Conservation (phyloP, 2,888 invertebrate species). For the Drosophila peninsularis region DNA sequence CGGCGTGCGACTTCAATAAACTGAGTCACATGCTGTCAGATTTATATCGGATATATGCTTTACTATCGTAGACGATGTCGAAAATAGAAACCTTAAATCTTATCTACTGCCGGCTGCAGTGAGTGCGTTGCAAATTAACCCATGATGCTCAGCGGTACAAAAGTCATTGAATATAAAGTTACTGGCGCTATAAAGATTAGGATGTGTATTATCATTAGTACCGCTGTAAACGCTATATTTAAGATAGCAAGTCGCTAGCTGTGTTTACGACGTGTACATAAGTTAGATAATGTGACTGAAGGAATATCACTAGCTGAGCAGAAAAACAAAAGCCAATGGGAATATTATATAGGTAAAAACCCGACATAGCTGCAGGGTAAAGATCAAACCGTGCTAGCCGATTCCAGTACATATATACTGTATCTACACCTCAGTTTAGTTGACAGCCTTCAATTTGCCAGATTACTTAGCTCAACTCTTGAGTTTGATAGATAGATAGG, state of each 20-base stretch:
- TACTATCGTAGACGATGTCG: constrained; percentile 2
- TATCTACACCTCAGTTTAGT: constrained; percentile 4
- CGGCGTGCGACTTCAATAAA: constrained; percentile 52
- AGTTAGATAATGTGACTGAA: constrained; percentile 39
- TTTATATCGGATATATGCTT: constrained; percentile 34
- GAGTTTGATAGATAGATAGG: constrained; percentile 25
- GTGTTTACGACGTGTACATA: constrained; percentile 42
- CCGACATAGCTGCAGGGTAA: constrained; percentile 46
- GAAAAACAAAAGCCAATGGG: constrained; percentile 7
- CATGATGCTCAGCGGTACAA: constrained; percentile 51
- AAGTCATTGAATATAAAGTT: constrained; percentile 58
- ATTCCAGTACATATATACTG: constrained; percentile 7
- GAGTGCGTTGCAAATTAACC: not conserved
- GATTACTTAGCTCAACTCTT: constrained; percentile 46
- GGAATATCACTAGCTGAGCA: constrained; percentile 25
- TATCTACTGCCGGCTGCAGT: constrained; percentile 43
- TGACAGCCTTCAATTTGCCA: constrained; percentile 54
- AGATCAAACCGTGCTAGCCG: constrained; percentile 55
- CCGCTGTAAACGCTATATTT: constrained; percentile 68
- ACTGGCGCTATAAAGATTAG: constrained; percentile 67
- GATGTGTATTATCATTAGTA: constrained; percentile 60
- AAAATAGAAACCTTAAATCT: constrained; percentile 46
- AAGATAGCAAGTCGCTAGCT: constrained; percentile 59
- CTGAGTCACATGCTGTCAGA: constrained; percentile 50
- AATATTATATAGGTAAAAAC: constrained; percentile 20